phyloP scores from a whole-genome alignment of 2,113 vertebrate species.

The Ifrita kowaldi region DNA sequence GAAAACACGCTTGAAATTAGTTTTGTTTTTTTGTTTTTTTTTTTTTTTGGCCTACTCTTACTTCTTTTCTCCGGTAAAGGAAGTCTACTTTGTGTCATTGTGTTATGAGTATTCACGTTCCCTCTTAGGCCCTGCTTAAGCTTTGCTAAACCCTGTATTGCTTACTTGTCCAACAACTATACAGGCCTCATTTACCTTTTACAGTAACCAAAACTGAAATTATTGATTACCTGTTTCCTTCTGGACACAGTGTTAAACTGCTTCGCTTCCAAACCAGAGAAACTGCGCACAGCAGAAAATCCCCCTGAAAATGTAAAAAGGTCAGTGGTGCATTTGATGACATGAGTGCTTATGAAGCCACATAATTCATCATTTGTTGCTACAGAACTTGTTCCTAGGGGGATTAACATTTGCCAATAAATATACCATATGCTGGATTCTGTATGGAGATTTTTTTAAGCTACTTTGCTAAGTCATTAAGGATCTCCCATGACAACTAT shows the following conservation, averaged over 20 bases:
- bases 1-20: neutral
- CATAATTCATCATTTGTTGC: constrained; percentile 71
- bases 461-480: constrained; percentile 59
- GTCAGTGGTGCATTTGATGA: constrained; percentile 65
- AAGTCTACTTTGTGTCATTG: neutral
- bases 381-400: constrained; percentile 39
- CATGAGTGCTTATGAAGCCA: constrained; percentile 59
- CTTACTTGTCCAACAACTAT: constrained; percentile 12
- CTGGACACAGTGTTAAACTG: constrained; percentile 31
- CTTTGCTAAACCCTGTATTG: neutral
- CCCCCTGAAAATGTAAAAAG: constrained; percentile 66
- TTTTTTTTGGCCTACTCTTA: neutral
- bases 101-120: neutral
- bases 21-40: neutral
- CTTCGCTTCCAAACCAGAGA: constrained; percentile 50
- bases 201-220: constrained; percentile 67
- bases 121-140: neutral
- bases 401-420: constrained; percentile 65
- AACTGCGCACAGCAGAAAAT: constrained; percentile 56
- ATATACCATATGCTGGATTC: constrained; percentile 62
- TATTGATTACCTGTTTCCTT: constrained; percentile 68
- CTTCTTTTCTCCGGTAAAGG: neutral
- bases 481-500: constrained; percentile 50
- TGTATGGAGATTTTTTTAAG: constrained; percentile 50
- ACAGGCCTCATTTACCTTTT: constrained; percentile 49